A percentile compares a stretch with the other conserved stretches of the same genome.
Conservation (phyloP, 2,888 invertebrate species). For the Microchrysa polita region DNA sequence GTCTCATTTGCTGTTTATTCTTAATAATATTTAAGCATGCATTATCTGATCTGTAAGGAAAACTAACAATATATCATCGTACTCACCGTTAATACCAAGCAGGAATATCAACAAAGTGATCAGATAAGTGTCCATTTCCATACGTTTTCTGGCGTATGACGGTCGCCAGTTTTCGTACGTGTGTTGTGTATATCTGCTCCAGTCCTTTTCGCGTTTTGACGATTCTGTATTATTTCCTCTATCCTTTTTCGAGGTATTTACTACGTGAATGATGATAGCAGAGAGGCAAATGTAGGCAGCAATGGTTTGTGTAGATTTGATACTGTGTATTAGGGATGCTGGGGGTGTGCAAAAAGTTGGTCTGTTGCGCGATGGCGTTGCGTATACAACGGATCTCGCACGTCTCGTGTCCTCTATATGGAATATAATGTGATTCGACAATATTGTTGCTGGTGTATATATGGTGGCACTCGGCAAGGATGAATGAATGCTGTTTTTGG, state of each 20-base stretch:
- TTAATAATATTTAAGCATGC: too few species aligned
- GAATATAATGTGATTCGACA: neutral
- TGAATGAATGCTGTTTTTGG: constrained; percentile 38
- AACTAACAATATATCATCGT: constrained; percentile 9
- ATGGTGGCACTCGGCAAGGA: neutral
- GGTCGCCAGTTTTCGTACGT: constrained; percentile 45
- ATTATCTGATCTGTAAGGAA: too few species aligned
- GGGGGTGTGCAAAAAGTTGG: constrained; percentile 14
- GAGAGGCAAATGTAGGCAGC: too few species aligned
- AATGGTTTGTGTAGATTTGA: neutral
- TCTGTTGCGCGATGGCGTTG: neutral
- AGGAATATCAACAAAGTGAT: constrained; percentile 51
- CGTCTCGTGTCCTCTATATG: neutral
- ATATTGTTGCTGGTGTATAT: constrained; percentile 16
- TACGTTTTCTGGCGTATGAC: constrained; percentile 46
- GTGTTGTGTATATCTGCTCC: constrained; percentile 1
- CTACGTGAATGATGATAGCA: neutral
- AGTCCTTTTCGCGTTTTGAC: neutral
- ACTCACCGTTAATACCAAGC: constrained; percentile 51
- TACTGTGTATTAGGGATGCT: neutral
- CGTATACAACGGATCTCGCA: constrained; percentile 16
- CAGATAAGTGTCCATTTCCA: constrained; percentile 52
- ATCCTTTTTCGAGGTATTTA: constrained; percentile 1
- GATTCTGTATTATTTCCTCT: constrained; percentile 18
- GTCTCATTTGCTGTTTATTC: too few species aligned